Percentiles rank a stretch among this genome's conserved stretches.
These are phyloP conservation scores for Phytoseiulus persimilis DNA, from an alignment of 2,888 invertebrate genomes.

Conservation along the genomic window DNA sequence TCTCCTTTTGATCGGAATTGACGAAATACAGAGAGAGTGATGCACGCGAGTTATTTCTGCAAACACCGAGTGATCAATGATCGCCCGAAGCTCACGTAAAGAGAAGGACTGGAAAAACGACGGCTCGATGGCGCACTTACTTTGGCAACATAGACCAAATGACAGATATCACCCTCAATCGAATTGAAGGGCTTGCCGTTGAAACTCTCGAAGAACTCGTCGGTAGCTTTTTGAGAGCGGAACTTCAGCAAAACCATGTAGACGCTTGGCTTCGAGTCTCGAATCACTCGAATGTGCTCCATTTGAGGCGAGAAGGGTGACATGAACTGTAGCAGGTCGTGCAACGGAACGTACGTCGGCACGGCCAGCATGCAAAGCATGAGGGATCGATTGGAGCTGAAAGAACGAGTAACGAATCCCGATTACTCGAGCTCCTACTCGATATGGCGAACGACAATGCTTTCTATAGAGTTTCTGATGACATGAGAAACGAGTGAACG, in stretches of 20 bases:
- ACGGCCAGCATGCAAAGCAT: slow-evolving; percentile 80
- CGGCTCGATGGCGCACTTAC: too few relatives aligned
- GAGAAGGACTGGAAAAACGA: too few relatives aligned
- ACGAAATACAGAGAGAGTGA: too few relatives aligned
- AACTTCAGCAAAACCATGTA: slow-evolving; percentile 67
- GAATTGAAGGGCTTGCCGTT: slow-evolving; percentile 88
- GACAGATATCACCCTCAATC: slow-evolving; percentile 82
- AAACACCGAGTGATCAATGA: too few relatives aligned
- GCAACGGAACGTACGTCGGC: slow-evolving; percentile 79
- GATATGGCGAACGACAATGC: not conserved
- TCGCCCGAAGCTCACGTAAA: too few relatives aligned
- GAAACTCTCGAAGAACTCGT: slow-evolving; percentile 82
- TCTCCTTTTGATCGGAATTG: too few relatives aligned
- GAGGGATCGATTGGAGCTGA: slow-evolving; percentile 59
- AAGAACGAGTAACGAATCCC: not conserved
- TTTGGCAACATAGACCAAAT: slow-evolving; percentile 86
- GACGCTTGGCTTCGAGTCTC: slow-evolving; percentile 79
- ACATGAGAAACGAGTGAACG: not conserved
- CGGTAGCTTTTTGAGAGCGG: slow-evolving; percentile 62
- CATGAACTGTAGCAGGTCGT: slow-evolving; percentile 84
- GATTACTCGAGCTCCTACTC: not conserved
- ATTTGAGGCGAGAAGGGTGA: slow-evolving; percentile 78
- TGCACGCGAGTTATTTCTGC: too few relatives aligned
- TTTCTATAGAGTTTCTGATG: not conserved
- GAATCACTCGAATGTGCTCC: slow-evolving; percentile 78